A percentile compares a stretch with the other conserved stretches of the same genome.
phyloP scores from a whole-genome alignment of 2,888 invertebrate genomes.

The Lochmaea crataegi region DNA sequence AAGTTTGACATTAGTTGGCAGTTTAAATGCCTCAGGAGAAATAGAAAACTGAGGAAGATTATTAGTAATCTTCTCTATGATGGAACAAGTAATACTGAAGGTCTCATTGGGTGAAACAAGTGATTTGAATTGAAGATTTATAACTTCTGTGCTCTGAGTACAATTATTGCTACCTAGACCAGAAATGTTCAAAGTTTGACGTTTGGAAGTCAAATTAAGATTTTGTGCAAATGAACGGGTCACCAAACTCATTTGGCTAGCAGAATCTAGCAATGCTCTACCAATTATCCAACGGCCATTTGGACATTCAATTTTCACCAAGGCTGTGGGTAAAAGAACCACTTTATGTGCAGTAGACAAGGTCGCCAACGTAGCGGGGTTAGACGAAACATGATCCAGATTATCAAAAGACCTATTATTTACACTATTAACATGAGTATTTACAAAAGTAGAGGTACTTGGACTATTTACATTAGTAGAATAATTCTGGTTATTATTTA shows the following conservation, averaged over 20 bases:
- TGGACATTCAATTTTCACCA: not conserved
- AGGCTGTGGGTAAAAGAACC: not conserved
- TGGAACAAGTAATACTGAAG: not conserved
- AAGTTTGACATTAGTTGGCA: not conserved
- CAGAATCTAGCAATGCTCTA: not conserved
- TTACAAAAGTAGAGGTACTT: not conserved
- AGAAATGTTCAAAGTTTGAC: not conserved
- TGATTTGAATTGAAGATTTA: not conserved
- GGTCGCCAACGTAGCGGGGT: not conserved
- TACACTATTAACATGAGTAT: not conserved
- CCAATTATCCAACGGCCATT: not conserved
- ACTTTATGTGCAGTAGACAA: not conserved
- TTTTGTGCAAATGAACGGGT: not conserved
- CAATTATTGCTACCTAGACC: not conserved
- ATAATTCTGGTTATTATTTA: not conserved
- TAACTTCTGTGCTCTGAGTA: not conserved
- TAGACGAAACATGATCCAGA: not conserved
- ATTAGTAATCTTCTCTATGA: not conserved
- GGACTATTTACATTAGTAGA: not conserved
- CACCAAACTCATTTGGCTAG: not conserved
- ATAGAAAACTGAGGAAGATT: not conserved
- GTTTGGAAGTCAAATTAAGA: not conserved
- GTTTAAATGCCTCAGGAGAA: not conserved
- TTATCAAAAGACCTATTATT: not conserved
- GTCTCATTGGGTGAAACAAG: not conserved